Evolutionary conservation across 2,888 invertebrate genomes (phyloP).

Genomic region (Ophion costatus): DNA sequence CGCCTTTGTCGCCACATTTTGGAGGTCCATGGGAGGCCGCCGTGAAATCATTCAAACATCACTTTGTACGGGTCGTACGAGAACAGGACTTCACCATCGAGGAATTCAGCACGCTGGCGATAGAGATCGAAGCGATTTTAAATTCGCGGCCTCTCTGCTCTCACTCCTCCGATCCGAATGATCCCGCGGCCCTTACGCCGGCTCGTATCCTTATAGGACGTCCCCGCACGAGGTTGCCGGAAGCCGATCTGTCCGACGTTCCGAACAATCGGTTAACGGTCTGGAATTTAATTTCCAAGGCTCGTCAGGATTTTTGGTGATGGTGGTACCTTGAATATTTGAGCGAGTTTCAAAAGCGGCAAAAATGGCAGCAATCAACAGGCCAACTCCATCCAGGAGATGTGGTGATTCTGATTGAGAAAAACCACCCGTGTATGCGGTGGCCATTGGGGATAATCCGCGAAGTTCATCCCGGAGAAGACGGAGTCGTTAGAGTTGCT

Average conservation of each 20-base stretch:
- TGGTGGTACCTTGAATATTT: slow-evolving; percentile 70
- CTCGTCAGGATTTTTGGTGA: slow-evolving; percentile 70
- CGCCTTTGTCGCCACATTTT: slow-evolving; percentile 49
- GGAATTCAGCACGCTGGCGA: slow-evolving; percentile 50
- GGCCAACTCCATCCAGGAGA: slow-evolving; percentile 31
- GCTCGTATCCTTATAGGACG: slow-evolving; percentile 73
- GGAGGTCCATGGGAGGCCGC: slow-evolving; percentile 20
- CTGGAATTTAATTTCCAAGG: slow-evolving; percentile 68
- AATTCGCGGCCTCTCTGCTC: slow-evolving; percentile 58
- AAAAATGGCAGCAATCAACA: slow-evolving; percentile 31
- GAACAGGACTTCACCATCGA: slow-evolving; percentile 52
- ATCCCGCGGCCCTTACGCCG: slow-evolving; percentile 56
- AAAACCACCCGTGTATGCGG: too few species aligned
- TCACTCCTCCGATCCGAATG: slow-evolving; percentile 59
- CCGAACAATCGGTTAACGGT: slow-evolving; percentile 68
- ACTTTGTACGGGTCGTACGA: slow-evolving; percentile 53
- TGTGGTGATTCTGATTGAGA: slow-evolving; percentile 27
- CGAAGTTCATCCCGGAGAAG: too few species aligned
- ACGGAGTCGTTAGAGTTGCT: too few species aligned
- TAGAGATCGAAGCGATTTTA: slow-evolving; percentile 58
- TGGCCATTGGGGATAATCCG: too few species aligned
- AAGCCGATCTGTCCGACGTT: slow-evolving; percentile 55
- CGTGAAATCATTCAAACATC: slow-evolving; percentile 60
- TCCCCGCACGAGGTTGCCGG: slow-evolving; percentile 70
- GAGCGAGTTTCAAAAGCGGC: slow-evolving; percentile 36